phyloP scores from a whole-genome alignment of 2,113 vertebrate species.

The Hydrochoerus hydrochaeris region DNA sequence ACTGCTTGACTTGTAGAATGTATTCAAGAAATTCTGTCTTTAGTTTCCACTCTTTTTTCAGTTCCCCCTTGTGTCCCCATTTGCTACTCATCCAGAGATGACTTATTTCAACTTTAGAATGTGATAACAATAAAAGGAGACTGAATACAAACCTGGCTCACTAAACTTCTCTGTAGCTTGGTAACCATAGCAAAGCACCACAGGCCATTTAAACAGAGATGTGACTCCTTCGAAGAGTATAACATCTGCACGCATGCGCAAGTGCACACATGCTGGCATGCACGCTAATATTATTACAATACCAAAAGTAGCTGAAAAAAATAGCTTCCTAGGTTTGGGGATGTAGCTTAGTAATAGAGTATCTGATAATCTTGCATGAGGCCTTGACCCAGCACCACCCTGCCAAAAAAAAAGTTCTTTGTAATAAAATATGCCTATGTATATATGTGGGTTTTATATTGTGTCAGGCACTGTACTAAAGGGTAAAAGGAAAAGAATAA shows the following conservation, averaged over 20 bases:
- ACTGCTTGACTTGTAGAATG: not conserved
- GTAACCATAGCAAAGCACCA: not conserved
- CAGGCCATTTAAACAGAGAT: not conserved
- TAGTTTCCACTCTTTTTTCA: conserved; percentile 10
- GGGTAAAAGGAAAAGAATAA: not conserved
- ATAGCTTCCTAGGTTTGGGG: not conserved
- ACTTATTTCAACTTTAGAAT: not conserved
- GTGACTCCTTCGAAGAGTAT: not conserved
- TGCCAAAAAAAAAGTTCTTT: not conserved
- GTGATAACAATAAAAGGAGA: not conserved
- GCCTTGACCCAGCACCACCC: no score
- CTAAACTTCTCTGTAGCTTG: not conserved
- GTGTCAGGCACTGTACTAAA: not conserved
- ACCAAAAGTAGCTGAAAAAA: not conserved
- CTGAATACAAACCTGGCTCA: not conserved
- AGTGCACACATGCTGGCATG: no score
- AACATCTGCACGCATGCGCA: not conserved
- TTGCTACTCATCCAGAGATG: not conserved
- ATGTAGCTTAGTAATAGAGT: not conserved
- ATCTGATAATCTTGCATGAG: not conserved
- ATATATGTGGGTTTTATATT: not conserved
- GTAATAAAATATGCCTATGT: not conserved
- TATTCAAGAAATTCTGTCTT: not conserved
- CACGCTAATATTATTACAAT: not conserved
- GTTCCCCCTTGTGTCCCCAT: no score